phyloP scores from a whole-genome alignment of 2,888 invertebrate genomes.

The Protonemura montana region DNA sequence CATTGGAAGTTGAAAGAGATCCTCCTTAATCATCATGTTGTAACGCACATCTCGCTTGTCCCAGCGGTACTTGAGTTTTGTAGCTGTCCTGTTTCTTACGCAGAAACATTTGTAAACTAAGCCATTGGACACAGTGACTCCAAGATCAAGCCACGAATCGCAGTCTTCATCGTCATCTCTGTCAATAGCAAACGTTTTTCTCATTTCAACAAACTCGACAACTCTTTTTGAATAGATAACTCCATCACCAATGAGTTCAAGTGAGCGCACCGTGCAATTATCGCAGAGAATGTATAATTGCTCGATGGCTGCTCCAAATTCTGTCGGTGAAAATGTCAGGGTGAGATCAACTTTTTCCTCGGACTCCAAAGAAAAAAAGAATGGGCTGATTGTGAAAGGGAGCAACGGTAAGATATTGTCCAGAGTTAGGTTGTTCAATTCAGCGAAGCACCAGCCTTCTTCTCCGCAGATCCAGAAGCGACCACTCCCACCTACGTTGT shows the following conservation, averaged over 20 bases:
- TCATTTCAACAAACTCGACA: slow-evolving; percentile 51
- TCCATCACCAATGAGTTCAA: slow-evolving; percentile 61
- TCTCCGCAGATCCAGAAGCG: slow-evolving; percentile 60
- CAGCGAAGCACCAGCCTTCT: slow-evolving; percentile 58
- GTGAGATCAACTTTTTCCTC: slow-evolving; percentile 57
- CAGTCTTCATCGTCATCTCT: slow-evolving; percentile 27
- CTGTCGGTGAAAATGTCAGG: slow-evolving; percentile 57
- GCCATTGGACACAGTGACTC: slow-evolving; percentile 35
- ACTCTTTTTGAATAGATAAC: slow-evolving; percentile 55
- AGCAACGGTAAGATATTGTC: slow-evolving; percentile 55
- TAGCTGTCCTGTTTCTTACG: slow-evolving; percentile 52
- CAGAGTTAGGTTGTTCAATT: slow-evolving; percentile 55
- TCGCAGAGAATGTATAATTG: slow-evolving; percentile 59
- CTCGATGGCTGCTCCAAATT: slow-evolving; percentile 58
- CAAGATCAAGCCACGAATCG: slow-evolving; percentile 47
- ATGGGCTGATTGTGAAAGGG: slow-evolving; percentile 58
- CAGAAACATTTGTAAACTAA: slow-evolving; percentile 36
- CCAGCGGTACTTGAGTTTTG: slow-evolving; percentile 55
- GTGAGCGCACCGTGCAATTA: slow-evolving; percentile 57
- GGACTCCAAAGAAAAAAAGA: slow-evolving; percentile 57
- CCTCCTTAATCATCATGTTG: slow-evolving; percentile 35
- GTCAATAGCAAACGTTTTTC: slow-evolving; percentile 37
- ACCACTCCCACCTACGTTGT: slow-evolving; percentile 58
- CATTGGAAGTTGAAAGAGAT: slow-evolving; percentile 51
- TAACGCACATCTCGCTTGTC: slow-evolving; percentile 50